Conservation (phyloP, 2,797 vertebrate species). For the Steatocranus sp. region DNA sequence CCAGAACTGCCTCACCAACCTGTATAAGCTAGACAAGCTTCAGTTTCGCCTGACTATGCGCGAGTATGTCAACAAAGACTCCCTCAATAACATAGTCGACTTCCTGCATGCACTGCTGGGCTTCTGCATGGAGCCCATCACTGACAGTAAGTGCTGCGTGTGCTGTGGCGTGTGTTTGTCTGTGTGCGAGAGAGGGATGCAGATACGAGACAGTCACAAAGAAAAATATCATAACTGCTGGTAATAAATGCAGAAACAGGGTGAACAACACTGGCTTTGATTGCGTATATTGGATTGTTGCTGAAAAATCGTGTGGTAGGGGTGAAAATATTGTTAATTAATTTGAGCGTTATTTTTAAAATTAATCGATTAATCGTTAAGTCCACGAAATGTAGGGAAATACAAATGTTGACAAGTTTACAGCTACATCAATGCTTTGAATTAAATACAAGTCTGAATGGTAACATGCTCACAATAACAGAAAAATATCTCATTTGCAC, state of each 20-base stretch:
- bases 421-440: neutral
- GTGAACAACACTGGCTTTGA: neutral
- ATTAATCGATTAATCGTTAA: neutral
- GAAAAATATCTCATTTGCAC: neutral
- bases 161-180: neutral
- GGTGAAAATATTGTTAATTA: neutral
- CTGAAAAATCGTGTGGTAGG: neutral
- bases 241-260: neutral
- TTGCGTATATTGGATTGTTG: neutral
- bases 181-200: neutral
- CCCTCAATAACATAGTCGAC: slow-evolving; percentile 99
- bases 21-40: slow-evolving; percentile 96
- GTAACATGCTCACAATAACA: neutral
- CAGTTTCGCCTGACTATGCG: slow-evolving; percentile 98
- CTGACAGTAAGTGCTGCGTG: slow-evolving; percentile 88
- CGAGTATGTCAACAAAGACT: slow-evolving; percentile 98
- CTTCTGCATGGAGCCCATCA: slow-evolving; percentile 99
- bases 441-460: neutral
- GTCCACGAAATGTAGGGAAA: neutral
- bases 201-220: neutral
- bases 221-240: neutral
- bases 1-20: slow-evolving; percentile 93
- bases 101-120: slow-evolving; percentile 98
- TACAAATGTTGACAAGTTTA: neutral
- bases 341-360: neutral